Evolutionary conservation across 2,113 vertebrate species (phyloP).

Genomic region (Eolophus roseicapilla): DNA sequence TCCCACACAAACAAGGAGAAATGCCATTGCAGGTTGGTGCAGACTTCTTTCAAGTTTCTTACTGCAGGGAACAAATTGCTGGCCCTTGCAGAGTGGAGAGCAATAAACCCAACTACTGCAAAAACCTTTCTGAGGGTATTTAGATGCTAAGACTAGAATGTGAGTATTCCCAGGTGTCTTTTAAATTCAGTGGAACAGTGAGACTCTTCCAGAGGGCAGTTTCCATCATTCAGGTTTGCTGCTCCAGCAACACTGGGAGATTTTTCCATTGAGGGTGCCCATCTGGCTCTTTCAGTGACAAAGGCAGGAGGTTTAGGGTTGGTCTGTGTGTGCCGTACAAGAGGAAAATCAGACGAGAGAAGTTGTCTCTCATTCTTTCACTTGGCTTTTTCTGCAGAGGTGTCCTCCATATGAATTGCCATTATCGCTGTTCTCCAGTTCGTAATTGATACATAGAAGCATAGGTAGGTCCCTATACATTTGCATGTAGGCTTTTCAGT

Average conservation of each 20-base stretch:
- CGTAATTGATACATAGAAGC: background rate
- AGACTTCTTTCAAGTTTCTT: background rate
- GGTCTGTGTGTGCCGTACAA: accelerated
- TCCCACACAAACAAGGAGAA: background rate
- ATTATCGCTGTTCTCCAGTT: background rate
- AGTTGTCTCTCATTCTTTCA: background rate
- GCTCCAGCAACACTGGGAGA: background rate
- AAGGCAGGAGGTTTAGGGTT: background rate
- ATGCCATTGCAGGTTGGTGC: background rate
- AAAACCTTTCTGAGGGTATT: background rate
- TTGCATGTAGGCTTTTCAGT: background rate
- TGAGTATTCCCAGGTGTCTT: background rate
- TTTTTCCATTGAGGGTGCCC: background rate
- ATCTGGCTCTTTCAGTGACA: background rate
- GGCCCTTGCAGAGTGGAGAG: background rate
- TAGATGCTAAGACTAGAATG: background rate
- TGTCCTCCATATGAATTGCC: background rate
- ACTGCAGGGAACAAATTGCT: background rate
- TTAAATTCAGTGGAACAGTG: background rate
- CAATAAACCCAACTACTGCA: background rate
- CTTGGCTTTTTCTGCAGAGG: background rate
- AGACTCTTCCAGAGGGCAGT: background rate
- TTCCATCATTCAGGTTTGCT: background rate
- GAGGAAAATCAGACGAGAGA: background rate
- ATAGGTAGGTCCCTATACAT: background rate